A percentile compares a stretch with the other conserved stretches of the same genome.
These are phyloP conservation scores for Drymonia ruficornis DNA, from an alignment of 2,888 invertebrate species.

Conservation along the genomic window DNA sequence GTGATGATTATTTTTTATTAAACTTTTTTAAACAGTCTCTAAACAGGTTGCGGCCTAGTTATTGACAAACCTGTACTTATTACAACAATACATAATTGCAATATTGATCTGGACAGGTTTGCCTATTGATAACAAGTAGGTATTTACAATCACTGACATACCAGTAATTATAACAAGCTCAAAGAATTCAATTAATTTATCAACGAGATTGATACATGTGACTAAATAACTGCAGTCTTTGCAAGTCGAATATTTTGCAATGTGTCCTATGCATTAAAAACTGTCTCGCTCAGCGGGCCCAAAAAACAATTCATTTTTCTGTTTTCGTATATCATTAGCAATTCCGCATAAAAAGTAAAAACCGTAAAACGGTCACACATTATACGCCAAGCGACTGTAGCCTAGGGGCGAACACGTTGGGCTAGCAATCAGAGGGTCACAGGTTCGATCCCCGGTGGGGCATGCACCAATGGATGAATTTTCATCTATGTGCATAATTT, in stretches of 20 bases:
- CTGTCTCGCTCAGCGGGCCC: too few relatives aligned
- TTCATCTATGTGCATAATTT: too few relatives aligned
- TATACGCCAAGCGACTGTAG: too few relatives aligned
- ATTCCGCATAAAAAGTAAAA: too few relatives aligned
- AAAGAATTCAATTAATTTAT: constrained; percentile 2
- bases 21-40: neutral
- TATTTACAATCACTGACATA: neutral
- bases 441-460: too few relatives aligned
- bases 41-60: neutral
- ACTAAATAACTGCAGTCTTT: constrained; percentile 1
- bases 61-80: neutral
- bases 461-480: too few relatives aligned
- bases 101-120: neutral
- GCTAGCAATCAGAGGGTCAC: too few relatives aligned
- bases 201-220: neutral
- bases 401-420: too few relatives aligned
- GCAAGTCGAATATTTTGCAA: neutral
- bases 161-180: neutral
- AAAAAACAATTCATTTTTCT: too few relatives aligned
- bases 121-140: neutral
- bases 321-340: too few relatives aligned
- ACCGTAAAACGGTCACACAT: too few relatives aligned
- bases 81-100: neutral
- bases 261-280: neutral
- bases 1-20: too few relatives aligned